Conservation (phyloP, 2,888 invertebrate species). For the Drosophila acutilabella region DNA sequence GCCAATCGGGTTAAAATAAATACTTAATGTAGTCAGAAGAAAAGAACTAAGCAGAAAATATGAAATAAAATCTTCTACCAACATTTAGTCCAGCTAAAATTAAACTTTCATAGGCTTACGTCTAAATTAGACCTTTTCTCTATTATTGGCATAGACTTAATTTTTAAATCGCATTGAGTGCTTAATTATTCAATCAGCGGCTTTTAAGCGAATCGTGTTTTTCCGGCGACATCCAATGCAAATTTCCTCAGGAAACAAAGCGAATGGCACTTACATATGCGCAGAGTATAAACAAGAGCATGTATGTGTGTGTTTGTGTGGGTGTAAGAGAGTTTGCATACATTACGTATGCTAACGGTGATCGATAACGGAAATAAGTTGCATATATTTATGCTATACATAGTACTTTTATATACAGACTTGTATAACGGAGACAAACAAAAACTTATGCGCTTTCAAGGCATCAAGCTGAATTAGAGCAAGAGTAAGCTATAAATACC, state of each 20-base stretch:
- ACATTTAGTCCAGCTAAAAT: too few species aligned
- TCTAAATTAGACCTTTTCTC: too few species aligned
- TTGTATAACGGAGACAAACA: slow-evolving; percentile 29
- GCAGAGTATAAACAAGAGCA: background rate
- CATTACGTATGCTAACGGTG: slow-evolving; percentile 34
- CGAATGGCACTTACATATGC: slow-evolving; percentile 47
- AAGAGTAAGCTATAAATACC: slow-evolving; percentile 1
- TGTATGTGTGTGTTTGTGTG: slow-evolving; percentile 1
- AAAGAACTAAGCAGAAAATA: too few species aligned
- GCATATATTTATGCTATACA: slow-evolving; percentile 6
- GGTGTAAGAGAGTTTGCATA: background rate
- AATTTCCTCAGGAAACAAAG: slow-evolving; percentile 66
- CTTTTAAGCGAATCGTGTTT: slow-evolving; percentile 38
- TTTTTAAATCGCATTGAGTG: background rate
- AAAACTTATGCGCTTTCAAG: slow-evolving; percentile 6
- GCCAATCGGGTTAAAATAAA: too few species aligned
- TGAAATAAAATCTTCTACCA: too few species aligned
- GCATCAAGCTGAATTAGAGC: slow-evolving; percentile 4
- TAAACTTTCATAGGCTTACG: too few species aligned
- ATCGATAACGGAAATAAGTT: slow-evolving; percentile 26
- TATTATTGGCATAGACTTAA: too few species aligned
- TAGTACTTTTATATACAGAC: slow-evolving; percentile 34
- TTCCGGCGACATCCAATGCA: slow-evolving; percentile 53
- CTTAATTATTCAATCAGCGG: slow-evolving; percentile 44
- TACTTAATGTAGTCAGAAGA: too few species aligned